Base-by-base conservation (phyloP, 2,888 invertebrate species). In the Corbicula japonica region DNA sequence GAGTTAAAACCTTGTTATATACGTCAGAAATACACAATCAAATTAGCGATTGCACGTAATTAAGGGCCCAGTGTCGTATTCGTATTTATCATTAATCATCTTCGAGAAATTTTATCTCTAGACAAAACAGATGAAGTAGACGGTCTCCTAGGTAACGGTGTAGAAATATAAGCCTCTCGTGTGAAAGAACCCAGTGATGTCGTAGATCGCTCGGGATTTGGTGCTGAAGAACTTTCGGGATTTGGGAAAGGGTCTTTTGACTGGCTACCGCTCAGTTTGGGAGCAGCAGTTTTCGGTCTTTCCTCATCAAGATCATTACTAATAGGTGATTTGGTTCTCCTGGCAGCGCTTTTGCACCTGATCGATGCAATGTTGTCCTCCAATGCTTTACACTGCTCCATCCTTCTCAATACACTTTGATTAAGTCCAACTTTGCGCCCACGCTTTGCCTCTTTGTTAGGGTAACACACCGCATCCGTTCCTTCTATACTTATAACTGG, bases 401-500 rank as follows among this genome's bases (percentile, higher is more conserved):
- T 79, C 12, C 85, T 66, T 28, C 85, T 61, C 23, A 78, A 56
- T 4, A 83, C 80, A 1, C 76, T 62, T 21, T 63, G 66, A 38
- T 83, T 83, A 8, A 87, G 73, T 6, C 54, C 72, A 8, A 87
- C 86, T 18, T 81, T 77, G 15, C 87, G 65, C 10, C 87, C 87
- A 23, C 74, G 76, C 60, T 82, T 85, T 1, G 87, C 83, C 28
- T 86, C 85, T 23, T 83, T 85, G 23, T 79, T 86, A 0, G 87
- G 87, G 50, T 86, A 87, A 76, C 87, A 87, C 21, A 87, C 73
- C 0, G 87, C 87, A 26, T 87, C 85, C 1, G 70, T 78, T 32
- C 87, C 87, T 35, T 80, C 77, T 28, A 87, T 81, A 52, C 80
- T 79, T 10, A 87, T 87, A 10, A 87, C 76, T 1, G 87, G 87